Percentiles rank a stretch among this genome's conserved stretches.
Conservation (phyloP, 2,797 vertebrate species). For the Carduelis carduelis region DNA sequence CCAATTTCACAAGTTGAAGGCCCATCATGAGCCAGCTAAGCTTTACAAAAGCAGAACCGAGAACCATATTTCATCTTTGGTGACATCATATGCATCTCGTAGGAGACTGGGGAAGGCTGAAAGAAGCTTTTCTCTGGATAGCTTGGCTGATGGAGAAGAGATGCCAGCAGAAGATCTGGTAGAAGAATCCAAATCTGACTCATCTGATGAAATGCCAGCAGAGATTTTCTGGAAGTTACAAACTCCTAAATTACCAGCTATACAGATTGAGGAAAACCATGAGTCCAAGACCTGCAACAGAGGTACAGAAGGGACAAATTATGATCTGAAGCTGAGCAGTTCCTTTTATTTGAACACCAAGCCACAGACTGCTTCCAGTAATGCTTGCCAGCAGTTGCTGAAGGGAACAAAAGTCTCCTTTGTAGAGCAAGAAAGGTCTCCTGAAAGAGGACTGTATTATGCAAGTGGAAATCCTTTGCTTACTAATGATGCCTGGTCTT, state of each 20-base stretch:
- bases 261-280: neutral
- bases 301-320: neutral
- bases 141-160: conserved; percentile 67
- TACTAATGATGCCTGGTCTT: conserved; percentile 81
- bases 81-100: conserved; percentile 12
- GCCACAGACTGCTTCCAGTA: neutral
- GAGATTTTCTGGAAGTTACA: conserved; percentile 80
- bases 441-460: conserved; percentile 8
- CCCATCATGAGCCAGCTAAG: neutral
- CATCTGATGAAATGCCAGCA: conserved; percentile 77
- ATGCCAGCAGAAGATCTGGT: conserved; percentile 29
- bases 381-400: neutral
- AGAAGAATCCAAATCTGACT: conserved; percentile 58
- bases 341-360: conserved; percentile 72
- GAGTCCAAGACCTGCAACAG: neutral
- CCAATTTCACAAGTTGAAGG: conserved; percentile 33
- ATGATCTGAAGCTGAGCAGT: conserved; percentile 4
- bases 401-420: conserved; percentile 45
- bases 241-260: conserved; percentile 27
- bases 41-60: conserved; percentile 29
- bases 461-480: conserved; percentile 64
- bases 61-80: conserved; percentile 24
- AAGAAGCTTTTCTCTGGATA: conserved; percentile 73
- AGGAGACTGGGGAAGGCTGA: conserved; percentile 2
- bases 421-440: conserved; percentile 41